phyloP scores from a whole-genome alignment of 2,888 invertebrate species.

The Nipponacmea schrenckii region DNA sequence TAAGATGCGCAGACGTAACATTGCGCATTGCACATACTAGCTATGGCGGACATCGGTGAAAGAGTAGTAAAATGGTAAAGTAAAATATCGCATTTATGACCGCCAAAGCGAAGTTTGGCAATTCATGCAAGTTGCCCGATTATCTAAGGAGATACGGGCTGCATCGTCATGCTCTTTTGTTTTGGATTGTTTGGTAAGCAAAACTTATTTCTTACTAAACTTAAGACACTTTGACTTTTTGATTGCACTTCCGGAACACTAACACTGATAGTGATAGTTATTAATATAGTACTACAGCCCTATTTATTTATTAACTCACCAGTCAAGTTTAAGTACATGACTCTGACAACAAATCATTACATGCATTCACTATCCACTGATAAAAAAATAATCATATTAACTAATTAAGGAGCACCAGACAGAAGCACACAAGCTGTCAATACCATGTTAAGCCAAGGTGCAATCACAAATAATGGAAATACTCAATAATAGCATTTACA shows the following conservation, averaged over 20 bases:
- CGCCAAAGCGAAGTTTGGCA: slow-evolving; percentile 38
- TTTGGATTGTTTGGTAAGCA: slow-evolving; percentile 56
- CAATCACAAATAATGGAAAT: too few species aligned
- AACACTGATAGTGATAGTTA: background rate
- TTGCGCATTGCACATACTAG: slow-evolving; percentile 5
- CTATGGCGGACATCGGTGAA: background rate
- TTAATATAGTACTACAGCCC: too few species aligned
- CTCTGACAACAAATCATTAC: too few species aligned
- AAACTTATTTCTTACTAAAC: background rate
- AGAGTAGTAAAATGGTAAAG: background rate
- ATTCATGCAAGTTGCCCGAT: slow-evolving; percentile 44
- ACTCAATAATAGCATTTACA: too few species aligned
- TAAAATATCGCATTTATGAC: slow-evolving; percentile 34
- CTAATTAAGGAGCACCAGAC: too few species aligned
- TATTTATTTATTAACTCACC: too few species aligned
- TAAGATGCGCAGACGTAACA: background rate
- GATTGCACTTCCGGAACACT: slow-evolving; percentile 1
- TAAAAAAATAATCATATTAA: too few species aligned
- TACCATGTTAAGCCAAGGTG: too few species aligned
- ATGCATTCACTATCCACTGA: too few species aligned
- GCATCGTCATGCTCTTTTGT: slow-evolving; percentile 56
- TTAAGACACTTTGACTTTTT: slow-evolving; percentile 2
- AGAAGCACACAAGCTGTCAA: too few species aligned
- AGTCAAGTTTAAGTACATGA: too few species aligned
- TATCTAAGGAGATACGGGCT: slow-evolving; percentile 43